A percentile compares a stretch with the other conserved stretches of the same genome.
These are phyloP conservation scores for Uloborus plumipes DNA, from an alignment of 2,888 invertebrate genomes.

Conservation along the genomic window DNA sequence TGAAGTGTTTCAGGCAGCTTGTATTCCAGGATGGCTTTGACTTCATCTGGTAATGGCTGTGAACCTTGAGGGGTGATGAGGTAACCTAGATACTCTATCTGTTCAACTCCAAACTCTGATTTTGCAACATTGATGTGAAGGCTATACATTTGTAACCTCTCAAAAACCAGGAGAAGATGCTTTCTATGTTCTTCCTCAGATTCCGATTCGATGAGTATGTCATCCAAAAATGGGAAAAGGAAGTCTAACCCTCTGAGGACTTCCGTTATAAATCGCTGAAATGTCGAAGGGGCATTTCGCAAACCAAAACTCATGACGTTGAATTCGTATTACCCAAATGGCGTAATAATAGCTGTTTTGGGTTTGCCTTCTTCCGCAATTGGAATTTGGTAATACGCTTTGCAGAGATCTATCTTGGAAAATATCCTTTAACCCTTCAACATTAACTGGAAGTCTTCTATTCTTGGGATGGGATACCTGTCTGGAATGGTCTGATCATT, in stretches of 20 bases:
- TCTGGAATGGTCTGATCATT: conserved; percentile 33
- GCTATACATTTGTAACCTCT: conserved; percentile 13
- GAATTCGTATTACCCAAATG: too few relatives aligned
- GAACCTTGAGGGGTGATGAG: conserved; percentile 15
- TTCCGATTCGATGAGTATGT: conserved; percentile 16
- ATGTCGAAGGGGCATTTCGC: background rate
- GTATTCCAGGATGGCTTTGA: conserved; percentile 1
- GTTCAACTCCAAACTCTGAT: conserved; percentile 2
- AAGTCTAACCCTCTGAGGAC: background rate
- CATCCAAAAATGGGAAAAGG: conserved; percentile 29
- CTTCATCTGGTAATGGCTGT: background rate
- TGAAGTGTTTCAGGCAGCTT: conserved; percentile 27
- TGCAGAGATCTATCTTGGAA: too few relatives aligned
- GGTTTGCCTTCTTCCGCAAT: too few relatives aligned
- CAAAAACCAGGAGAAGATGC: conserved; percentile 22
- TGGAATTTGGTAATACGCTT: too few relatives aligned
- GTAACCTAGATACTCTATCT: conserved; percentile 36
- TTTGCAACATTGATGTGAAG: conserved; percentile 29
- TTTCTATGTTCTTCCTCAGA: background rate
- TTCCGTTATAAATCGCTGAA: conserved; percentile 26
- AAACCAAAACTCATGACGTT: background rate
- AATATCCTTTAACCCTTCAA: too few relatives aligned
- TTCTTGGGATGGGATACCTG: conserved; percentile 27
- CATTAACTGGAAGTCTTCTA: conserved; percentile 26
- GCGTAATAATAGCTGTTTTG: too few relatives aligned